Percentiles rank a stretch among this genome's conserved stretches.
Evolutionary conservation across 92 coral and sea anemone species (phyloP).

Genomic region (Actinostola sp.): DNA sequence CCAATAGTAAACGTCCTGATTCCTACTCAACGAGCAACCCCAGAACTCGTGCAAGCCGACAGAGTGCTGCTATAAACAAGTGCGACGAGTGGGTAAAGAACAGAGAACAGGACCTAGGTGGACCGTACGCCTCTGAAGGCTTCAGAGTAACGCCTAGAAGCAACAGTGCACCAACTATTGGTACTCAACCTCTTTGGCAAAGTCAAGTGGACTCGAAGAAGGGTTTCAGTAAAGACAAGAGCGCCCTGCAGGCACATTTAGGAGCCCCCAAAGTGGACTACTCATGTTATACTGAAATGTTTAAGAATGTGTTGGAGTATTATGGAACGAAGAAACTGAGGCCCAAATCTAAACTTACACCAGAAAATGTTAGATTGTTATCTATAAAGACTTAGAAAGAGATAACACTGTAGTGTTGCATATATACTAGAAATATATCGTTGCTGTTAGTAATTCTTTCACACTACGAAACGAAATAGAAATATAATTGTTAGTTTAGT

Average conservation of each 20-base stretch:
- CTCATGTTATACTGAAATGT: conserved; percentile 86
- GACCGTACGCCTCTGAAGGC: conserved; percentile 10
- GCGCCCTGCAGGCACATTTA: neutral
- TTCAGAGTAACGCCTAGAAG: conserved; percentile 13
- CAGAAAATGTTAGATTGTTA: conserved; percentile 40
- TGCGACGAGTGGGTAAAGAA: conserved; percentile 61
- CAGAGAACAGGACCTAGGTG: conserved; percentile 50
- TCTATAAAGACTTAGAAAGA: conserved; percentile 59
- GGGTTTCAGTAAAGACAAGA: neutral
- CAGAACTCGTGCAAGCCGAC: neutral
- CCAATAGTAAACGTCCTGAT: conserved; percentile 7
- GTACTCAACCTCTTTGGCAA: neutral
- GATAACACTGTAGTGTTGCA: neutral
- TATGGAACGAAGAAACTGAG: conserved; percentile 75
- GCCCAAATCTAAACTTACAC: conserved; percentile 51
- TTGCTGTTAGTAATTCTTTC: too few relatives aligned
- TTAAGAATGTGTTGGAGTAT: conserved; percentile 82
- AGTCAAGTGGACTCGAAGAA: conserved; percentile 21
- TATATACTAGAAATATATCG: too few relatives aligned
- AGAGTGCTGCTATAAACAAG: conserved; percentile 29
- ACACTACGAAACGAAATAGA: too few relatives aligned
- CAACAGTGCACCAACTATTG: conserved; percentile 29
- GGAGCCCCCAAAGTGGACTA: conserved; percentile 54
- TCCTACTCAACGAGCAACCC: conserved; percentile 1
- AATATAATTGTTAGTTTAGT: too few relatives aligned